Conservation (phyloP, 1,140 invertebrate species). For the Calosoma granatense region DNA sequence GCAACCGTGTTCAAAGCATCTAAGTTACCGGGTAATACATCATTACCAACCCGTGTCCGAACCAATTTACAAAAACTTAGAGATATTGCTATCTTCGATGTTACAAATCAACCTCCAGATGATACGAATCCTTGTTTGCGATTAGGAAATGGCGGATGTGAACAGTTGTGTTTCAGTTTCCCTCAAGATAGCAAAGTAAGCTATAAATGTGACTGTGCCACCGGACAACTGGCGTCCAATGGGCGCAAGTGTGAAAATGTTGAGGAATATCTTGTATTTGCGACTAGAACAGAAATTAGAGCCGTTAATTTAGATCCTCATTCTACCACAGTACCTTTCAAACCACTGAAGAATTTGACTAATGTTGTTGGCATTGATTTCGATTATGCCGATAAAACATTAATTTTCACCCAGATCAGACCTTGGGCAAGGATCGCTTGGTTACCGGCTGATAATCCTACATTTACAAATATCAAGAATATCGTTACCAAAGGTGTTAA, state of each 20-base stretch:
- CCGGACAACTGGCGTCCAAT: conserved; percentile 54
- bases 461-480: conserved; percentile 50
- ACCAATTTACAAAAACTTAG: conserved; percentile 74
- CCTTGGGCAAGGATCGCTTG: conserved; percentile 82
- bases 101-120: conserved; percentile 72
- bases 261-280: conserved; percentile 83
- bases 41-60: conserved; percentile 56
- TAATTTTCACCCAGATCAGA: conserved; percentile 86
- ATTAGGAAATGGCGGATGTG: conserved; percentile 72
- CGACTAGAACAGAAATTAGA: conserved; percentile 83
- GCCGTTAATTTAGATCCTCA: conserved; percentile 74
- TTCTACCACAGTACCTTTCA: conserved; percentile 72
- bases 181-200: conserved; percentile 49
- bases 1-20: conserved; percentile 78
- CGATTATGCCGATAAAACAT: conserved; percentile 76
- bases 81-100: conserved; percentile 85
- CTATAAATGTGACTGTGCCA: conserved; percentile 84
- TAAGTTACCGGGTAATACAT: conserved; percentile 61
- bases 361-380: conserved; percentile 97
- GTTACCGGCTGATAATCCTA: conserved; percentile 58
- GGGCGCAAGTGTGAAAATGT: conserved; percentile 67
- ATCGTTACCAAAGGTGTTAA: conserved; percentile 76
- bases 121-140: conserved; percentile 67
- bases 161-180: conserved; percentile 92
- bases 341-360: conserved; percentile 78